Evolutionary conservation across 1,140 invertebrate genomes (phyloP), one percentile per base, ranked within the genome.

Genomic region (Gonatopus flavifemur): DNA sequence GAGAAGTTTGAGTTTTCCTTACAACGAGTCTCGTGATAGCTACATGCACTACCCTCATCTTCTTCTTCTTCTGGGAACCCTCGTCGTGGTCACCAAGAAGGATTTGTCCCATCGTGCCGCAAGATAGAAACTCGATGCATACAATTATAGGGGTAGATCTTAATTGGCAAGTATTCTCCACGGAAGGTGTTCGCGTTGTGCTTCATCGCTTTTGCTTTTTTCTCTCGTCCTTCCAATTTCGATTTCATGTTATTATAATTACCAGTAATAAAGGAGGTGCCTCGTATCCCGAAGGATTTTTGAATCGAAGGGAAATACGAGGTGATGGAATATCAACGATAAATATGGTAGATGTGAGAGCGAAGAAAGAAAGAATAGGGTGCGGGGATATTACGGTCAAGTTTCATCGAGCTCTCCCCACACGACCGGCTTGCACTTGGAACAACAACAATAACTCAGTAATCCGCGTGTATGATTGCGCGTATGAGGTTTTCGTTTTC

Each of bases 41-140:
- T 64, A 47, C 48, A 60, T 58, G 20, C 69, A 65, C 60, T 62
- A 32, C 64, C 62, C 56, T 36, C 58, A 37, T 38, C 56, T 52
- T 50, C 59, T 50, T 58, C 50, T 30, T 40, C 52, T 35, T 45
- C 33, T 38, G 38, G 35, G 35, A 18, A 25, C 47, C 59, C 59
- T 45, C n/a, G n/a, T n/a, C n/a, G n/a, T n/a, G n/a, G n/a, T n/a
- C n/a, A n/a, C n/a, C n/a, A n/a, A n/a, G n/a, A n/a, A n/a, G n/a
- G n/a, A n/a, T n/a, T n/a, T n/a, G n/a, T n/a, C n/a, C n/a, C n/a
- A n/a, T n/a, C n/a, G n/a, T 39, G 49, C 59, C 47, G 54, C 59
- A 62, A 63, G 60, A 64, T 55, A 57, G 52, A 43, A 65, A 70
- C 72, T 75, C 70, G 70, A 76, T 76, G 74, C 71, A 76, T 76